A percentile compares a stretch with the other conserved stretches of the same genome.
These are phyloP conservation scores for Percopsis transmontana DNA, from an alignment of 2,113 vertebrate species.

Conservation along the genomic window DNA sequence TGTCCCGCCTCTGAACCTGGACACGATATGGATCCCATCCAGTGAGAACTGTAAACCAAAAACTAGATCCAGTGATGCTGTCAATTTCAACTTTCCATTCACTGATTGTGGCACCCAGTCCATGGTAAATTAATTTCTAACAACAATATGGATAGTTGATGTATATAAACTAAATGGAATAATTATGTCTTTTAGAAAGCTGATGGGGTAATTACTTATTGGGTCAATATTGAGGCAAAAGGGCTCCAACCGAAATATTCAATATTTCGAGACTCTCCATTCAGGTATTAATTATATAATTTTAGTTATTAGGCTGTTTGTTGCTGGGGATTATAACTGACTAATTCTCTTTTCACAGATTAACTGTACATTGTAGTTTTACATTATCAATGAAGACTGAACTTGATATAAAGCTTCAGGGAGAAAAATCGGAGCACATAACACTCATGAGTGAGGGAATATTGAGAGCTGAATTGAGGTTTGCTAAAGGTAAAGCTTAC, in stretches of 20 bases:
- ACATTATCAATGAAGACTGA: constrained; percentile 18
- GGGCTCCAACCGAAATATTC: constrained; percentile 9
- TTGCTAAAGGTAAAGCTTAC: constrained; percentile 58
- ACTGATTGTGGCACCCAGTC: constrained; percentile 43
- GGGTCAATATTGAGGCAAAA: constrained; percentile 46
- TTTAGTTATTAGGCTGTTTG: not conserved
- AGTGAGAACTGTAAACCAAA: constrained; percentile 26
- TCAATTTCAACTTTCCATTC: constrained; percentile 53
- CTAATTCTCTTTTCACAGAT: constrained; percentile 6
- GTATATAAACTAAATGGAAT: not conserved
- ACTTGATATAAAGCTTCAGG: constrained; percentile 5
- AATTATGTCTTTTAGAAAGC: constrained; percentile 30
- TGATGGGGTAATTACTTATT: constrained; percentile 48
- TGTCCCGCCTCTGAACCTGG: constrained; percentile 44
- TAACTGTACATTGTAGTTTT: constrained; percentile 56
- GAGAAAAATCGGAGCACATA: not conserved
- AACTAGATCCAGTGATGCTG: constrained; percentile 19
- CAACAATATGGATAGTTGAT: not conserved
- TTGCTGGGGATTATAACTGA: not conserved
- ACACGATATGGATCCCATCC: constrained; percentile 42
- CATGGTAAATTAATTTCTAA: constrained; percentile 26
- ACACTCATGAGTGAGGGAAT: constrained; percentile 39
- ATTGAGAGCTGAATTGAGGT: constrained; percentile 56
- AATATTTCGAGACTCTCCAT: constrained; percentile 38
- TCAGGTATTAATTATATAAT: constrained; percentile 37